phyloP scores from a whole-genome alignment of 2,113 vertebrate genomes.

The Callocephalon fimbriatum region DNA sequence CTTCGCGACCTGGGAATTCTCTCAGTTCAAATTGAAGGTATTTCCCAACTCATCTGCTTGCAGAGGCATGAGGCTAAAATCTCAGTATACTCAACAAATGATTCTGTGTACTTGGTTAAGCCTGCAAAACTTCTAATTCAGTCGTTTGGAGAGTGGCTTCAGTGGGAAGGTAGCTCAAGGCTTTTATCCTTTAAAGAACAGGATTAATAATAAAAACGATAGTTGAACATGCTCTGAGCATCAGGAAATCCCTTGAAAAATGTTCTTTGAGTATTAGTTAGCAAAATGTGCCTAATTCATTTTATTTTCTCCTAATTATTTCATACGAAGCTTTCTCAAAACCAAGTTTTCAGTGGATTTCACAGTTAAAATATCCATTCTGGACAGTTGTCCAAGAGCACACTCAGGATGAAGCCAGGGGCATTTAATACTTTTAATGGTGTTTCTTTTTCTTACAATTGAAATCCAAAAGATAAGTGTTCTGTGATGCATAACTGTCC shows the following conservation, averaged over 20 bases:
- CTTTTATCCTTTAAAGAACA: background rate
- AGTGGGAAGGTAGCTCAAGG: background rate
- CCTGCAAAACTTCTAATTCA: background rate
- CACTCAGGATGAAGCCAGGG: background rate
- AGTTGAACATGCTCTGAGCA: background rate
- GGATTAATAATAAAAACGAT: background rate
- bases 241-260: background rate
- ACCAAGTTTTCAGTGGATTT: background rate
- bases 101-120: background rate
- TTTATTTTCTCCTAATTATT: background rate
- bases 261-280: background rate
- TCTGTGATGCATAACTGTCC: background rate
- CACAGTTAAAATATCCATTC: background rate
- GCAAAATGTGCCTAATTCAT: background rate
- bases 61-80: background rate
- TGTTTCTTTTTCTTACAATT: background rate
- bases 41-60: background rate
- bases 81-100: fast-evolving
- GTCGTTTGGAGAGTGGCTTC: background rate
- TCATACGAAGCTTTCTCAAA: background rate
- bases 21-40: conserved; percentile 98
- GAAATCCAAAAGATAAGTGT: background rate
- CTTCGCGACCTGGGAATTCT: conserved; percentile 97
- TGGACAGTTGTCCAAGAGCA: background rate
- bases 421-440: background rate